These are phyloP conservation scores for Arge pagana DNA, from an alignment of 2,888 invertebrate genomes.

Conservation along the genomic window DNA sequence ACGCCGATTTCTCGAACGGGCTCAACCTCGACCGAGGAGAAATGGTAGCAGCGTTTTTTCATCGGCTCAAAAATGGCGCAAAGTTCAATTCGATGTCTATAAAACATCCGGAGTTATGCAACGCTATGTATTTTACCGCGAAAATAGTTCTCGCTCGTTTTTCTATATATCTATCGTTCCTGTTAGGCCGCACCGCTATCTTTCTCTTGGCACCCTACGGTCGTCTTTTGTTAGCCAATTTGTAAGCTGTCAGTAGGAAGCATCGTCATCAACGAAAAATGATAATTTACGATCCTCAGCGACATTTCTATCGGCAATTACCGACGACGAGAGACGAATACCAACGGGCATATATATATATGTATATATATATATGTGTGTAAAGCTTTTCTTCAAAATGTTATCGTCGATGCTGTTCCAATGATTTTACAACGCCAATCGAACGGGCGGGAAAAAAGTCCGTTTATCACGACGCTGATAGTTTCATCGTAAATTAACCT, in stretches of 20 bases:
- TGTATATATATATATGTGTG: not conserved
- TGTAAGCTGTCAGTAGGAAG: conserved; percentile 35
- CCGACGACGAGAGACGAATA: too few relatives aligned
- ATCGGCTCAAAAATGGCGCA: conserved; percentile 24
- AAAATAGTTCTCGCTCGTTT: conserved; percentile 16
- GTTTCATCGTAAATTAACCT: too few relatives aligned
- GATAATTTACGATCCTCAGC: conserved; percentile 17
- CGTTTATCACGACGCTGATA: too few relatives aligned
- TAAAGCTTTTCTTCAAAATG: too few relatives aligned
- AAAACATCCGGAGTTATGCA: conserved; percentile 7
- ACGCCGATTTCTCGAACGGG: not conserved
- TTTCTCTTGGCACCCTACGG: conserved; percentile 23
- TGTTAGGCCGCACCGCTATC: conserved; percentile 12
- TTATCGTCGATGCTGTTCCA: too few relatives aligned
- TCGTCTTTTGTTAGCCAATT: conserved; percentile 38
- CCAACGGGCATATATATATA: too few relatives aligned
- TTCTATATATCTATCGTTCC: conserved; percentile 3
- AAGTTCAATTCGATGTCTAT: conserved; percentile 22
- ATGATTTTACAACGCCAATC: too few relatives aligned
- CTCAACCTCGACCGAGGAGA: conserved; percentile 13
- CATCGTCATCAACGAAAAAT: conserved; percentile 10
- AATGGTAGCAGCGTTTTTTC: not conserved
- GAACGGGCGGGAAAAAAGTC: too few relatives aligned
- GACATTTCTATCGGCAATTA: too few relatives aligned
- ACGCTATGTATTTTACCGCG: not conserved